phyloP scores from a whole-genome alignment of 2,888 invertebrate genomes.

The Latheticus oryzae region DNA sequence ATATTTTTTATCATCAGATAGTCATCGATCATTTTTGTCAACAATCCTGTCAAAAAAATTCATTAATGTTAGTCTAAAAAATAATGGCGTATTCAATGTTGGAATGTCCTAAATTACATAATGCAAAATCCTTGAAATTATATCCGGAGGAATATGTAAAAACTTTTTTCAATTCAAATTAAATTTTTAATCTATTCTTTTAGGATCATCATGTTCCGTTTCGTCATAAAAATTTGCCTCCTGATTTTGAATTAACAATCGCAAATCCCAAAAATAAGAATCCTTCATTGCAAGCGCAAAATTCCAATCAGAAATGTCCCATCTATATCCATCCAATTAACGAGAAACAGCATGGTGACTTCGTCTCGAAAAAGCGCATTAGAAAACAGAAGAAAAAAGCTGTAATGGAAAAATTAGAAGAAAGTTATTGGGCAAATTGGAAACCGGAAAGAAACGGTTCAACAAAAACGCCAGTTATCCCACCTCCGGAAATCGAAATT shows the following conservation, averaged over 20 bases:
- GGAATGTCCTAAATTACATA: conserved; percentile 34
- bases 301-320: conserved; percentile 42
- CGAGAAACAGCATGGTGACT: conserved; percentile 37
- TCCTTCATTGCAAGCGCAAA: conserved; percentile 9
- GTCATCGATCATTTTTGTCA: neutral
- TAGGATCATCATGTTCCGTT: conserved; percentile 29
- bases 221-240: conserved; percentile 35
- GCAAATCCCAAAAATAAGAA: conserved; percentile 2
- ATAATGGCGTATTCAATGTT: conserved; percentile 36
- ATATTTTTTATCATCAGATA: conserved; percentile 62
- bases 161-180: neutral
- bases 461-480: conserved; percentile 16
- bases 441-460: conserved; percentile 54
- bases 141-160: conserved; percentile 50
- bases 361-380: conserved; percentile 30
- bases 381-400: conserved; percentile 37
- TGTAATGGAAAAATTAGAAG: conserved; percentile 59
- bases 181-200: conserved; percentile 16
- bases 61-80: neutral
- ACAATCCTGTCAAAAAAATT: neutral
- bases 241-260: conserved; percentile 20
- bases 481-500: conserved; percentile 30
- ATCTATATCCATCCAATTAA: conserved; percentile 49
- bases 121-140: conserved; percentile 35
- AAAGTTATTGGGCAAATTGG: conserved; percentile 63